These are phyloP conservation scores for Eupeodes latifasciatus DNA, from an alignment of 2,888 invertebrate genomes.

Conservation along the genomic window DNA sequence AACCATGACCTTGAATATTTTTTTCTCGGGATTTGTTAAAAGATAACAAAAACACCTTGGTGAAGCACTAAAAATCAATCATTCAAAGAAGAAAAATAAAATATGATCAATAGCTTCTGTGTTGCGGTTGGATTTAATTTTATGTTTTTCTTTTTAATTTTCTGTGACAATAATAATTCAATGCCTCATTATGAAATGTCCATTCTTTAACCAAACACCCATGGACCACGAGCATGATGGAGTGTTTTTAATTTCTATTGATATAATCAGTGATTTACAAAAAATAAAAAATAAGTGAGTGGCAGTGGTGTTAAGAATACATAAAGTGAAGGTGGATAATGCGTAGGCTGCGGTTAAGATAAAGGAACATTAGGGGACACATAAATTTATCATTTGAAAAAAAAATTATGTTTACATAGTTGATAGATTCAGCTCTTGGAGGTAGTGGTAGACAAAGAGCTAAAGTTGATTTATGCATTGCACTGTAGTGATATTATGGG, in stretches of 20 bases:
- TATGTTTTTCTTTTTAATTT: constrained; percentile 41
- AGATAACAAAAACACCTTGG: constrained; percentile 39
- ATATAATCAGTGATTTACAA: constrained; percentile 50
- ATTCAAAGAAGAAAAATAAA: constrained; percentile 4
- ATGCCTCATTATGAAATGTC: constrained; percentile 54
- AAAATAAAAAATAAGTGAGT: constrained; percentile 42
- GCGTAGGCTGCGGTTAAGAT: constrained; percentile 50
- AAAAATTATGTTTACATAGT: not conserved
- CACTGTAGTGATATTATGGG: not conserved
- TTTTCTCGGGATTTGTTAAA: not conserved
- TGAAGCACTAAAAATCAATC: constrained; percentile 56
- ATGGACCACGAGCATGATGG: constrained; percentile 65
- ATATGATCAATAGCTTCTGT: constrained; percentile 69
- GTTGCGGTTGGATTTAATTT: constrained; percentile 23
- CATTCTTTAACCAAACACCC: constrained; percentile 50
- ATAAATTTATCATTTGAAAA: constrained; percentile 17
- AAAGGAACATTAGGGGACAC: not conserved
- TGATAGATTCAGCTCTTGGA: not conserved
- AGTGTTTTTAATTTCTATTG: constrained; percentile 52
- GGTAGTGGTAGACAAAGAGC: not conserved
- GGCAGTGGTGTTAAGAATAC: constrained; percentile 23
- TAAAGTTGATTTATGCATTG: not conserved
- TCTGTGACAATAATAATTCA: constrained; percentile 58
- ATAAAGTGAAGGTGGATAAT: constrained; percentile 38
- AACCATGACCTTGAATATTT: constrained; percentile 65